Evolutionary conservation across 2,113 vertebrate genomes (phyloP), one percentile per base, ranked within the genome.

Genomic region (Rana temporaria): DNA sequence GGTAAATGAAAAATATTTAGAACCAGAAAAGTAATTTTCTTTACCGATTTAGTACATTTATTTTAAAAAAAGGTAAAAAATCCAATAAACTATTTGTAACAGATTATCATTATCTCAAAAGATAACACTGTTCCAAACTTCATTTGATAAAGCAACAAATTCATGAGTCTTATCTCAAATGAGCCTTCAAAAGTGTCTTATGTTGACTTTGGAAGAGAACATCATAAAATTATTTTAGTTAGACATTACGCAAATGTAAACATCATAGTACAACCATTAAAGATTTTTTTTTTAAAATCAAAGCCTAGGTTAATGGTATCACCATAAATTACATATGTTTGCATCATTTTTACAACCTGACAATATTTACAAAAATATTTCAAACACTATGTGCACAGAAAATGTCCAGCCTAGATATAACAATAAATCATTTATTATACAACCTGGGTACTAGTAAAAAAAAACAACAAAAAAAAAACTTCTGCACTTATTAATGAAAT

Each of bases 181-280:
- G 20, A 1, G 26, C 12, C 68, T 55, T 24, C 48, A 3, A 74
- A 82, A 69, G 48, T 71, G 78, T 74, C 88, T 75, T 78, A 26
- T 42, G 14, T 7, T 66, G 81, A 82, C 53, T 84, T 77, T 26
- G 24, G 55, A 81, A 78, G 67, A 67, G n/a, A 55, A 53, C n/a
- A 34, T 84, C 84, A 78, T 60, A 81, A 81, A 87, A 65, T 66
- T 48, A 63, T 18, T 55, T 79, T 30, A 86, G 72, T 56, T 64
- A 85, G 19, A 14, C 22, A 22, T 57, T 76, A 72, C 6, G 71
- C 11, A 12, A 56, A 67, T 76, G 81, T 68, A 57, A 75, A 67
- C 53, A 55, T 6, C 6, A 26, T 32, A 55, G 24, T 4, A 24
- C 42, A 67, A 72, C 19, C 48, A 42, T 74, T 62, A 57, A 32